Conservation (phyloP, 2,797 vertebrate species). For the Poeciliopsis paucimaculata region DNA sequence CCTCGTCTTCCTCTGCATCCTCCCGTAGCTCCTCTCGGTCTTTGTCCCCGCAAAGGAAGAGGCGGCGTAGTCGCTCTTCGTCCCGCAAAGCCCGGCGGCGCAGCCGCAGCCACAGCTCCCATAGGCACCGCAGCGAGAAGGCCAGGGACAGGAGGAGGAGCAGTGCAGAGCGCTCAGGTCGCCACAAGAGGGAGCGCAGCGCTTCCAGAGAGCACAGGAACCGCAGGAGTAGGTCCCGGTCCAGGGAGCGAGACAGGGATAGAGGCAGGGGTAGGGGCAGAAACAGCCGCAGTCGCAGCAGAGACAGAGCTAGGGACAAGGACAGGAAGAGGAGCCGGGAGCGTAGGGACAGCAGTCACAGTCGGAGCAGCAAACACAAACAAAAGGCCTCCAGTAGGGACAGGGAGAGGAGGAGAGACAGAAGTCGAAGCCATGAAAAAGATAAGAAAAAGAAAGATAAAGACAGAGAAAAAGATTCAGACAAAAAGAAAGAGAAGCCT, state of each 20-base stretch:
- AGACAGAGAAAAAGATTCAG: conserved; percentile 80
- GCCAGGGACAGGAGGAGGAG: conserved; percentile 87
- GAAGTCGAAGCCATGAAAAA: conserved; percentile 88
- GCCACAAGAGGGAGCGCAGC: conserved; percentile 85
- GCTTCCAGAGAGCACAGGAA: conserved; percentile 86
- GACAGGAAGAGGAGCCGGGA: conserved; percentile 89
- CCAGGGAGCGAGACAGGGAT: conserved; percentile 86
- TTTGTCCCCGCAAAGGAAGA: conserved; percentile 91
- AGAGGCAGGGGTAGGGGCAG: conserved; percentile 82
- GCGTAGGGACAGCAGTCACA: conserved; percentile 85
- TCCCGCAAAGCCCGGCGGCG: conserved; percentile 86
- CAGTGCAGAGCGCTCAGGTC: conserved; percentile 84
- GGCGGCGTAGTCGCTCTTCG: conserved; percentile 89
- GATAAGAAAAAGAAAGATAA: conserved; percentile 91
- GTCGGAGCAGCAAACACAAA: conserved; percentile 88
- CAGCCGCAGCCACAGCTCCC: conserved; percentile 91
- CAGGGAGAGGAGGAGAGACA: conserved; percentile 88
- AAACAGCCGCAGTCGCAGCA: conserved; percentile 84
- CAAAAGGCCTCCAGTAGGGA: conserved; percentile 92
- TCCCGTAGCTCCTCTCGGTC: conserved; percentile 92
- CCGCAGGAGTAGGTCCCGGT: conserved; percentile 85
- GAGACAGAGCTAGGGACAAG: conserved; percentile 88
- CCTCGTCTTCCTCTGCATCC: conserved; percentile 90
- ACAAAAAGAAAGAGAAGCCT: conserved; percentile 84
- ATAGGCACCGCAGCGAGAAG: conserved; percentile 86